Evolutionary conservation across 1,140 invertebrate species (phyloP).

Genomic region (Watersipora subatra): DNA sequence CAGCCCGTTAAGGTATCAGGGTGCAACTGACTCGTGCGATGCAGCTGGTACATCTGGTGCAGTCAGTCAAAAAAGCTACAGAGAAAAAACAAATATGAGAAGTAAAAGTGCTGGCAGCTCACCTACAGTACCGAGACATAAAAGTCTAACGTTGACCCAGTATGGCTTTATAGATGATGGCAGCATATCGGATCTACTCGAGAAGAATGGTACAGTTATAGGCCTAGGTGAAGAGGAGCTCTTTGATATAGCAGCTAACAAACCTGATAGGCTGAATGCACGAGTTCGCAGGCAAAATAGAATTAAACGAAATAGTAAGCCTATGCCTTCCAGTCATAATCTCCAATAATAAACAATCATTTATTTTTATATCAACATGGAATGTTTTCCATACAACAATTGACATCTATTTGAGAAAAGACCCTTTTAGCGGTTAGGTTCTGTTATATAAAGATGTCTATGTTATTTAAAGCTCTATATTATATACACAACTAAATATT

Average conservation of each 20-base stretch:
- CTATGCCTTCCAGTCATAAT: conserved; percentile 3
- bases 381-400: no score
- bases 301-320: neutral
- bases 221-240: neutral
- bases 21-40: no score
- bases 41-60: no score
- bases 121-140: neutral
- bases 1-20: no score
- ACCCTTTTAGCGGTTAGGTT: no score
- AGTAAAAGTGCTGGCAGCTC: neutral
- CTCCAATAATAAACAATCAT: conserved; percentile 17
- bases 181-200: neutral
- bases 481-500: no score
- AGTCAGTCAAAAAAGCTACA: no score
- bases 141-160: neutral
- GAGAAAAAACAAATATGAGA: no score
- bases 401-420: no score
- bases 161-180: neutral
- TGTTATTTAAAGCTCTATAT: no score
- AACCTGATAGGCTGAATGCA: neutral
- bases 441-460: no score
- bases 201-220: neutral
- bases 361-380: no score
- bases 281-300: neutral
- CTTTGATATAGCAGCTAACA: neutral